These are phyloP conservation scores for Heliconius hermathena DNA, from an alignment of 1,140 invertebrate genomes.

Conservation along the genomic window DNA sequence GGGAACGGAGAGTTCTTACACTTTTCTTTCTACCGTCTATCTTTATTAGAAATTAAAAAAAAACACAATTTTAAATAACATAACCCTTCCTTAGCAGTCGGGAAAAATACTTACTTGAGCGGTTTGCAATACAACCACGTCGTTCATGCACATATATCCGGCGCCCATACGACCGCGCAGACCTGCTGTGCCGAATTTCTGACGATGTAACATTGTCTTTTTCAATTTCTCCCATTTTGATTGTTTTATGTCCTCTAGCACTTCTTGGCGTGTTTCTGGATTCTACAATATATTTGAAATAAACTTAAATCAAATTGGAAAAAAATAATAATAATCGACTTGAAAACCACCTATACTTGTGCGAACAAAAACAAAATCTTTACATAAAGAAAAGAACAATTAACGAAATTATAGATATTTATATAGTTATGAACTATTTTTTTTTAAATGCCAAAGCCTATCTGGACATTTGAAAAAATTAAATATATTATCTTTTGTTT, in stretches of 20 bases:
- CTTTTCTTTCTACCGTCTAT: not conserved
- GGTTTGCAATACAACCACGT: slow-evolving; percentile 98
- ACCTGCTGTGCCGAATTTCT: slow-evolving; percentile 95
- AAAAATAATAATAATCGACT: no score
- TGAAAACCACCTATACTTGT: no score
- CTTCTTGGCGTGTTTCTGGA: slow-evolving; percentile 59
- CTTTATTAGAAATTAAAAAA: not conserved
- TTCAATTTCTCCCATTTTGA: slow-evolving; percentile 64
- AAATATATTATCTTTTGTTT: no score
- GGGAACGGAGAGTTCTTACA: not conserved
- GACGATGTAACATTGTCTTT: slow-evolving; percentile 83
- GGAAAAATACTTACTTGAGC: slow-evolving; percentile 85
- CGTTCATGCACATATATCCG: slow-evolving; percentile 97
- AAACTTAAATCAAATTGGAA: no score
- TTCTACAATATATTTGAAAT: slow-evolving; percentile 48
- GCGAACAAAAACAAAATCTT: no score
- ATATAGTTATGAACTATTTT: no score
- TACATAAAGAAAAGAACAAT: no score
- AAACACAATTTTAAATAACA: no score
- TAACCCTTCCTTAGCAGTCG: no score
- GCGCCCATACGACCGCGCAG: slow-evolving; percentile 95
- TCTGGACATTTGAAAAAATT: no score
- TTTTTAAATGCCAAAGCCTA: no score
- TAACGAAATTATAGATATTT: no score
- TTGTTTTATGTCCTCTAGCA: slow-evolving; percentile 59